A percentile compares a stretch with the other conserved stretches of the same genome.
These are phyloP conservation scores for Portunus trituberculatus DNA, from an alignment of 1,140 invertebrate genomes.

Conservation along the genomic window DNA sequence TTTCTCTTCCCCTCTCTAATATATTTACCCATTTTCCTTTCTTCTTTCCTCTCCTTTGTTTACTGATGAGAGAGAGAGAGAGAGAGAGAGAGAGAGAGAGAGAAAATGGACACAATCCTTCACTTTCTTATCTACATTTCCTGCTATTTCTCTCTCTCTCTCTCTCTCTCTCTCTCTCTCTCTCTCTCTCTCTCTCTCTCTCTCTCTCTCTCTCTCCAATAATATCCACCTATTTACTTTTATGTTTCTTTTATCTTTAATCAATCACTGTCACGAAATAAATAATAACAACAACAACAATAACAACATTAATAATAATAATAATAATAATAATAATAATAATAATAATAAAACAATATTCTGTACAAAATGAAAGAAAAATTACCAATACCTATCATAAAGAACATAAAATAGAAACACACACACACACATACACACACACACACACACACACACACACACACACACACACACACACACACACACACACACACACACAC, in stretches of 20 bases:
- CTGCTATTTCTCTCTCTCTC: conserved; percentile 14
- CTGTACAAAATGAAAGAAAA: no score
- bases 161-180: conserved; percentile 11
- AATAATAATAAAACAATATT: no score
- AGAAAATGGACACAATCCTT: neutral
- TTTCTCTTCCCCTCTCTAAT: no score
- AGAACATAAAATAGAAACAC: no score
- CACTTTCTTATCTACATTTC: conserved; percentile 2
- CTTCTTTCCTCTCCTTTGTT: no score
- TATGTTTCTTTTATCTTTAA: neutral
- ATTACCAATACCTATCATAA: no score
- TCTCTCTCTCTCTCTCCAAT: neutral
- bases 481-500: neutral
- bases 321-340: no score
- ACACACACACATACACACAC: neutral
- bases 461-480: neutral
- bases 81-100: neutral
- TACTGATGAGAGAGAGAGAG: neutral
- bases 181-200: neutral
- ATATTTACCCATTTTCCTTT: no score
- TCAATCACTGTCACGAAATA: no score
- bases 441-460: neutral
- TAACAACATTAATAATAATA: no score
- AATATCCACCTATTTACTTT: neutral
- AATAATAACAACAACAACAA: no score